phyloP scores from a whole-genome alignment of 1,140 invertebrate species.

The Euura saliciscinereae region DNA sequence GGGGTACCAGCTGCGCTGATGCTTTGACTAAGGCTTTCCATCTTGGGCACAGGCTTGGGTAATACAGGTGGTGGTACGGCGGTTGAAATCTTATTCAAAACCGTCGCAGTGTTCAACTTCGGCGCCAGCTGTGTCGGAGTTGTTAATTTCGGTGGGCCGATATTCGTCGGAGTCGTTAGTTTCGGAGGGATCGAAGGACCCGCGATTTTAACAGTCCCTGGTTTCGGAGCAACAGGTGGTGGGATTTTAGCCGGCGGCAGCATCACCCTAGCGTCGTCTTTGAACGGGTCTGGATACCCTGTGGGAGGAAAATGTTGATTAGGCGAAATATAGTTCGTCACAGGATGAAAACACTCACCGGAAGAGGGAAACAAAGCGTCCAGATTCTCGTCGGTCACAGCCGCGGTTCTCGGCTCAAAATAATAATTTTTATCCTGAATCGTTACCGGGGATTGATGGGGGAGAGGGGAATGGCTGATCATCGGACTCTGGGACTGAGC shows the following conservation, averaged over 20 bases:
- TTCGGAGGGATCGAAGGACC: conserved; percentile 37
- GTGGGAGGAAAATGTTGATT: conserved; percentile 9
- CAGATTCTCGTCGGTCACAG: conserved; percentile 49
- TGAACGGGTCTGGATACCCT: conserved; percentile 61
- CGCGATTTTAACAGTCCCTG: conserved; percentile 37
- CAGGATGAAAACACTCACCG: conserved; percentile 38
- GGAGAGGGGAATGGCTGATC: conserved; percentile 48
- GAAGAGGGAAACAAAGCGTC: conserved; percentile 59
- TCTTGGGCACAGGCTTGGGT: conserved; percentile 60
- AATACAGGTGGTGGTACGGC: conserved; percentile 58
- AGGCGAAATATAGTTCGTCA: conserved; percentile 16
- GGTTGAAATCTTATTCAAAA: conserved; percentile 40
- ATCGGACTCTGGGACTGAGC: conserved; percentile 53
- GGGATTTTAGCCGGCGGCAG: conserved; percentile 53
- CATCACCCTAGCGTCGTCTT: conserved; percentile 52
- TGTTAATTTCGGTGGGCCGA: conserved; percentile 39
- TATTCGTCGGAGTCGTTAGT: conserved; percentile 43
- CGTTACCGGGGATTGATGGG: conserved; percentile 52
- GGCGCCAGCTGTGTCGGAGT: conserved; percentile 41
- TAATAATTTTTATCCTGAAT: conserved; percentile 53
- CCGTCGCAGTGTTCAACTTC: conserved; percentile 36
- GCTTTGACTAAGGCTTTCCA: conserved; percentile 56
- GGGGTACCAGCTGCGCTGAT: conserved; percentile 54
- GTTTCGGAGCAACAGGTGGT: conserved; percentile 50
- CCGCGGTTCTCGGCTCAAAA: conserved; percentile 42